Conservation (phyloP, 2,113 vertebrate genomes). For the Oplegnathus fasciatus region DNA sequence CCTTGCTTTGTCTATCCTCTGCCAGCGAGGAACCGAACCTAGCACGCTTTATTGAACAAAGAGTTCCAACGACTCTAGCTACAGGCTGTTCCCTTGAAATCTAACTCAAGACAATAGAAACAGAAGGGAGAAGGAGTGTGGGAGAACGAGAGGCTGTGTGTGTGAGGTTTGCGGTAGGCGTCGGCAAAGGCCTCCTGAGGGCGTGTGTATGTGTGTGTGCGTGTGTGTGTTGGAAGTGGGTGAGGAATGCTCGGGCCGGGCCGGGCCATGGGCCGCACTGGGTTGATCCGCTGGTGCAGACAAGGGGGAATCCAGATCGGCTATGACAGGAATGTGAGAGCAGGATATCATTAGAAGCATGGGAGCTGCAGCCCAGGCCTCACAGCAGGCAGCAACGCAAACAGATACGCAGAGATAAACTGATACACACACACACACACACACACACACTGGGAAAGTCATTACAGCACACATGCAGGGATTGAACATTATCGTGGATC, state of each 20-base stretch:
- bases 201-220: slow-evolving; percentile 12
- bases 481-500: slow-evolving; percentile 18
- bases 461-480: slow-evolving; percentile 24
- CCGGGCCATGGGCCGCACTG: slow-evolving; percentile 66
- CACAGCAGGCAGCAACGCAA: slow-evolving; percentile 58
- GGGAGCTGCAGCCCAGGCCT: slow-evolving; percentile 63
- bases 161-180: slow-evolving; percentile 52
- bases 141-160: slow-evolving; percentile 51
- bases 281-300: slow-evolving; percentile 68
- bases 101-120: slow-evolving; percentile 64
- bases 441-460: slow-evolving; percentile 28
- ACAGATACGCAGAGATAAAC: slow-evolving; percentile 48
- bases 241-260: slow-evolving; percentile 75
- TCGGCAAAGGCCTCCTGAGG: slow-evolving; percentile 52
- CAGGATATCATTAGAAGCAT: slow-evolving; percentile 79
- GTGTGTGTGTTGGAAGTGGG: slow-evolving; percentile 49
- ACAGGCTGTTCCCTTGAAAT: slow-evolving; percentile 61
- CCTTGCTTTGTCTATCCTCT: slow-evolving; percentile 65
- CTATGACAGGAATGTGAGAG: slow-evolving; percentile 80
- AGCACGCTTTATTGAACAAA: slow-evolving; percentile 73
- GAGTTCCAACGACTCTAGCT: slow-evolving; percentile 59
- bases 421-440: slow-evolving; percentile 20
- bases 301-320: slow-evolving; percentile 74
- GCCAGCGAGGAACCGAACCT: slow-evolving; percentile 73
- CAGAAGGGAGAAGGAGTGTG: slow-evolving; percentile 50